Evolutionary conservation across 2,113 vertebrate genomes (phyloP).

Genomic region (Physeter macrocephalus): DNA sequence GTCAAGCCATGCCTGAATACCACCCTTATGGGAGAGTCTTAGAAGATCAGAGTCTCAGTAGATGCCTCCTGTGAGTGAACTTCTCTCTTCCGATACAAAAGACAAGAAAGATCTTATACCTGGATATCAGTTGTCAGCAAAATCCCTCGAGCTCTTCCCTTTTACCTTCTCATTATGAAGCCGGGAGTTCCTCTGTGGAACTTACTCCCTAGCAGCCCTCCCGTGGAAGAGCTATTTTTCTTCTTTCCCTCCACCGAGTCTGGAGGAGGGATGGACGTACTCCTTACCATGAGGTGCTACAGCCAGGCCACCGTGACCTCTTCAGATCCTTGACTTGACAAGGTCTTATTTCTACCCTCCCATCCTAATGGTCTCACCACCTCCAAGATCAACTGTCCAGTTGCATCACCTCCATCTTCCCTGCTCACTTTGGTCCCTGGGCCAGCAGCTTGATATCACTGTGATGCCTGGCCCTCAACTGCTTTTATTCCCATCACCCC

Average conservation of each 20-base stretch:
- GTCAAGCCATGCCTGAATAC: neutral
- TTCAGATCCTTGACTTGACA: neutral
- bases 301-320: accelerated
- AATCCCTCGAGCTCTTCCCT: neutral
- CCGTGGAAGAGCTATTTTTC: accelerated
- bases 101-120: neutral
- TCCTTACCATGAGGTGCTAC: neutral
- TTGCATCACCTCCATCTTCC: neutral
- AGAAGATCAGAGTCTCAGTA: neutral
- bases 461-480: neutral
- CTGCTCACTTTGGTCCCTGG: accelerated
- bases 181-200: neutral
- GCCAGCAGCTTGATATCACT: neutral
- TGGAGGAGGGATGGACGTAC: too few species aligned
- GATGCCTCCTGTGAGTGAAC: neutral
- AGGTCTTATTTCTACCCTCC: neutral
- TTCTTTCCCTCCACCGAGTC: accelerated
- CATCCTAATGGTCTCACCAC: accelerated
- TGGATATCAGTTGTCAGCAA: neutral
- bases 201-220: too few species aligned
- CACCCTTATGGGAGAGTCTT: neutral
- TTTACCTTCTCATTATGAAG: neutral
- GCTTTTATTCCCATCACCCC: neutral
- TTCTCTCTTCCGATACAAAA: neutral
- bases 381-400: neutral